Base-by-base conservation (phyloP, 2,888 invertebrate genomes). In the Eupithecia insigniata region DNA sequence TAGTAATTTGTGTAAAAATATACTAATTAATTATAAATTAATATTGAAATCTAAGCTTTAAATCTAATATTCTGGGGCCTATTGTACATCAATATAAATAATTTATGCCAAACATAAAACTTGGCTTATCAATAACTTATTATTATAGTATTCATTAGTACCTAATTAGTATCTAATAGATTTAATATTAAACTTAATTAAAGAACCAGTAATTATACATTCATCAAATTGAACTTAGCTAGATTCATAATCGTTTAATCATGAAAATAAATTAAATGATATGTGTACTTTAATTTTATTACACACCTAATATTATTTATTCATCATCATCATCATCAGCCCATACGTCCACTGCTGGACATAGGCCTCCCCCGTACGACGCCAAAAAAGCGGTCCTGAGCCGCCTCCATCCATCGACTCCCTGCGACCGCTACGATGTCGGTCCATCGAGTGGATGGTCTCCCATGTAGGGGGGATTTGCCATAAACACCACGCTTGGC, bases 31-130 rank as follows among this genome's bases (percentile, higher is more conserved):
- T n/a, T 18, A 5, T 30, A 65, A 34, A 60, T n/a, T 61, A 66
- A 66, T 67, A 73, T 64, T 70, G 67, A 76, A 76, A 69, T 72
- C 46, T 78, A 79, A 79, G 79, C 79, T 78, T 79, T 79, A 78
- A 78, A 74, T 72, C 39, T 76, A 72, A 71, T 74, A 79, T 71
- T 67, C 73, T 77, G 78, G 74, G 78, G 78, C 77, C 78, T 79
- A 79, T 28, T 62, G 66, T 77, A 74, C 58, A 67, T 76, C 46
- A 75, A 67, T 70, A 58, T 36, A 72, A 55, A 66, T 67, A 62
- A 55, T 55, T 55, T 55, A 55, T 55, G 55, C 55, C 55, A 55
- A 55, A 73, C 51, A 73, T 73, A 76, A 75, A 76, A 76, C 58
- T 68, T 78, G 76, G 73, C 73, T 71, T 55, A 71, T 58, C 62